Evolutionary conservation across 2,888 invertebrate genomes (phyloP).

Genomic region (Diarsia mendica): DNA sequence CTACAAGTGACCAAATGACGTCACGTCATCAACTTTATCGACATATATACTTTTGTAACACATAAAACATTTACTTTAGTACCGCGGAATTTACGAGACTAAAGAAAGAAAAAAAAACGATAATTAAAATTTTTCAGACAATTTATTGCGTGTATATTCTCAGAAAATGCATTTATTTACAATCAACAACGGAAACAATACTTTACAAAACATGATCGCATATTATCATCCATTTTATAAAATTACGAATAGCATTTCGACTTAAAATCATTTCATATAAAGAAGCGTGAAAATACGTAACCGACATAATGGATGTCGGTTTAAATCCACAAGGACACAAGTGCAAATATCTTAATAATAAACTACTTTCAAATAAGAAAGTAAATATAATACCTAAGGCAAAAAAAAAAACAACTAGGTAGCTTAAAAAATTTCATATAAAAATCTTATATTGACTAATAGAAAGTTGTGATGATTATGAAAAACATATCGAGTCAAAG

Average conservation of each 20-base stretch:
- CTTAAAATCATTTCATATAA: conserved; percentile 80
- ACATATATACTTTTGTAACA: conserved; percentile 74
- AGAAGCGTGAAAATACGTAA: conserved; percentile 88
- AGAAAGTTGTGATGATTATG: conserved; percentile 88
- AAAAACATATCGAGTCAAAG: conserved; percentile 86
- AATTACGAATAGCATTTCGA: conserved; percentile 84
- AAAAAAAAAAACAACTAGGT: conserved; percentile 89
- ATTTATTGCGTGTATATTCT: conserved; percentile 89
- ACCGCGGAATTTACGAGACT: conserved; percentile 78
- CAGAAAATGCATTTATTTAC: conserved; percentile 90
- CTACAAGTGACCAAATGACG: conserved; percentile 85
- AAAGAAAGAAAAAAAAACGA: conserved; percentile 87
- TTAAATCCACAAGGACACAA: conserved; percentile 90
- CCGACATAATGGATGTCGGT: conserved; percentile 79
- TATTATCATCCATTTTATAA: conserved; percentile 80
- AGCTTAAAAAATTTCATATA: conserved; percentile 86
- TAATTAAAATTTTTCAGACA: conserved; percentile 85
- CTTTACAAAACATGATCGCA: conserved; percentile 84
- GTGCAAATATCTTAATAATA: conserved; percentile 88
- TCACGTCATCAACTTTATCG: conserved; percentile 90
- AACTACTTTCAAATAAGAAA: conserved; percentile 88
- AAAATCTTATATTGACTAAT: conserved; percentile 89
- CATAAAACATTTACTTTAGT: conserved; percentile 59
- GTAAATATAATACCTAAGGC: conserved; percentile 87
- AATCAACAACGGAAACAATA: conserved; percentile 88